phyloP scores from a whole-genome alignment of 2,888 invertebrate genomes.

The Sinelater perroti region DNA sequence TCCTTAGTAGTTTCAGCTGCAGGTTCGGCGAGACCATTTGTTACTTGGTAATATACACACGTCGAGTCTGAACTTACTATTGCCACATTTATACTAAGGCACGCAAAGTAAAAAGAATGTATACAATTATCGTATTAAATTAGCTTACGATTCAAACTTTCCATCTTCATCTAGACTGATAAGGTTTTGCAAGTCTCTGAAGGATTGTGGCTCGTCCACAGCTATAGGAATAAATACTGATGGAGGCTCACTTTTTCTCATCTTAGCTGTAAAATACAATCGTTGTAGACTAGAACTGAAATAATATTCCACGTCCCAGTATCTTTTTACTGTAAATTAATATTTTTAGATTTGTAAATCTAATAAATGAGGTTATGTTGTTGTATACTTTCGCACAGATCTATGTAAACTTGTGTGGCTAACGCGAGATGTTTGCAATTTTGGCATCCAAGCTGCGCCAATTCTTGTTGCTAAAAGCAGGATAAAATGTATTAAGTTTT shows the following conservation, averaged over 20 bases:
- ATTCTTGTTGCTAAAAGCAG: slow-evolving; percentile 58
- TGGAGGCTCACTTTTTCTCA: slow-evolving; percentile 50
- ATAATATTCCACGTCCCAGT: slow-evolving; percentile 62
- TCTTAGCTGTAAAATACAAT: slow-evolving; percentile 60
- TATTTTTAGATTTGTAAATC: slow-evolving; percentile 1
- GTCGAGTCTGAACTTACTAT: slow-evolving; percentile 61
- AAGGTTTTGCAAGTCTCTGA: slow-evolving; percentile 55
- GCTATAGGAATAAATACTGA: slow-evolving; percentile 61
- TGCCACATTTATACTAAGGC: slow-evolving; percentile 54
- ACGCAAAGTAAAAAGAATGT: slow-evolving; percentile 13
- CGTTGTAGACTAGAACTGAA: slow-evolving; percentile 57
- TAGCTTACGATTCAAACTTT: slow-evolving; percentile 26
- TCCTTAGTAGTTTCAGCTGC: slow-evolving; percentile 46
- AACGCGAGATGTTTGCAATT: slow-evolving; percentile 61
- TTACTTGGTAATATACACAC: slow-evolving; percentile 62
- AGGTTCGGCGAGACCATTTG: slow-evolving; percentile 52
- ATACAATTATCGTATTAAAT: too few species aligned
- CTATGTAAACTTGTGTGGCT: slow-evolving; percentile 64
- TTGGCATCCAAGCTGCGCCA: slow-evolving; percentile 60
- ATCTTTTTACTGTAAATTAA: slow-evolving; percentile 55
- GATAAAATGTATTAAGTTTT: not conserved
- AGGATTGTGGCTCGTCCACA: slow-evolving; percentile 55
- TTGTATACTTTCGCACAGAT: slow-evolving; percentile 68
- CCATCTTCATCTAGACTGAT: slow-evolving; percentile 3
- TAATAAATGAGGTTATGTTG: slow-evolving; percentile 31